These are phyloP conservation scores for Mesorhabditis spiculigera DNA, from an alignment of 2,888 invertebrate species.

Conservation along the genomic window DNA sequence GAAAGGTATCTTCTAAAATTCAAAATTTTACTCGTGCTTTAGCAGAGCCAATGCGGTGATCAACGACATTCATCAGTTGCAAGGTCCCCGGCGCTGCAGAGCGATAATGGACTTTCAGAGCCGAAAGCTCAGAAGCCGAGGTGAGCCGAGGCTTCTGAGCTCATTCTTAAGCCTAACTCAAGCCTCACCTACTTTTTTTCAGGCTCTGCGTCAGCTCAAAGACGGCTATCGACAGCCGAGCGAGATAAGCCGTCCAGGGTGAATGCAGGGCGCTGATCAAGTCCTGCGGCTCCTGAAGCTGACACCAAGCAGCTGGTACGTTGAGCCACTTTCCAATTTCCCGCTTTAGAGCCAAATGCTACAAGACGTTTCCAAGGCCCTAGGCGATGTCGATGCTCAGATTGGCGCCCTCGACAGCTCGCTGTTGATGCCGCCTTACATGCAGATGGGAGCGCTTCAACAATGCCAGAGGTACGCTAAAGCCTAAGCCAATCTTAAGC, in stretches of 20 bases:
- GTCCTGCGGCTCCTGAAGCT: constrained; percentile 82
- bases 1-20: constrained; percentile 11
- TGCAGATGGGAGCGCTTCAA: constrained; percentile 93
- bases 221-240: constrained; percentile 22
- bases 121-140: constrained; percentile 25
- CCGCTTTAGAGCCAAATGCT: constrained; percentile 20
- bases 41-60: constrained; percentile 15
- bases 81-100: constrained; percentile 11
- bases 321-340: background rate
- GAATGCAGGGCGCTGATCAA: constrained; percentile 82
- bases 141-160: constrained; percentile 14
- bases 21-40: background rate
- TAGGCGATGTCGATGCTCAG: constrained; percentile 59
- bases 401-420: constrained; percentile 85
- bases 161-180: too few relatives aligned
- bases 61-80: constrained; percentile 11
- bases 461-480: background rate
- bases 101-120: constrained; percentile 27
- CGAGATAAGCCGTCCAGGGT: constrained; percentile 72
- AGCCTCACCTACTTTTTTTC: background rate
- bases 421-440: constrained; percentile 84
- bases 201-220: constrained; percentile 16
- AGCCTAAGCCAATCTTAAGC: too few relatives aligned
- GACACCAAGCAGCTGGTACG: constrained; percentile 76
- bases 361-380: constrained; percentile 29